phyloP scores from a whole-genome alignment of 2,888 invertebrate species.

The Lycia hirtaria region DNA sequence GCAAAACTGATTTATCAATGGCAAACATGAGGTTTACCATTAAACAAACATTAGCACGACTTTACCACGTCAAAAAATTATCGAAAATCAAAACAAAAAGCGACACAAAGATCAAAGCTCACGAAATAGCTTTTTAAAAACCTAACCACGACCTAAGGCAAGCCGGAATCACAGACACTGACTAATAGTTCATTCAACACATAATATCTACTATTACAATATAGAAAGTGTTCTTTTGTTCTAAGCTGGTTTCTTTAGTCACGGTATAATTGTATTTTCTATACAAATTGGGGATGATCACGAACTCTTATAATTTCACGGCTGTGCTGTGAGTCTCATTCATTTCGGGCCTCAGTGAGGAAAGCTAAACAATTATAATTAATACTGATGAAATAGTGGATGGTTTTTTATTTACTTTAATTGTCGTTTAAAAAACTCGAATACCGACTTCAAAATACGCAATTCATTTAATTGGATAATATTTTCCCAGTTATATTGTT shows the following conservation, averaged over 20 bases:
- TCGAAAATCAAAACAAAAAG: no score
- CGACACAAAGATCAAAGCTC: no score
- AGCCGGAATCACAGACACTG: neutral
- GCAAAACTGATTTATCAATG: no score
- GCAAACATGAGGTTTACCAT: no score
- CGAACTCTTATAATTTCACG: constrained; percentile 36
- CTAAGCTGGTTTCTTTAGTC: constrained; percentile 11
- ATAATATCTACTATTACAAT: constrained; percentile 19
- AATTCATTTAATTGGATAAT: no score
- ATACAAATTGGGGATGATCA: constrained; percentile 34
- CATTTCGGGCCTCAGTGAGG: constrained; percentile 1
- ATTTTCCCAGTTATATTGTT: no score
- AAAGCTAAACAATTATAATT: constrained; percentile 12
- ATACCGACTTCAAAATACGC: no score
- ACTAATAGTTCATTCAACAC: neutral
- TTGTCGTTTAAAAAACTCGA: neutral
- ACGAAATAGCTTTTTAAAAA: no score
- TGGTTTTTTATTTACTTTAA: neutral
- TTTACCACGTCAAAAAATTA: no score
- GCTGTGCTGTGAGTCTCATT: no score
- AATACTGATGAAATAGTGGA: neutral
- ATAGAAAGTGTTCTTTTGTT: constrained; percentile 29
- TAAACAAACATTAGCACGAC: no score
- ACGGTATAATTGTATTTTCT: constrained; percentile 15
- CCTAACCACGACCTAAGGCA: neutral